Base-by-base conservation (phyloP, 1,140 invertebrate species). In the Diabrotica undecimpunctata region DNA sequence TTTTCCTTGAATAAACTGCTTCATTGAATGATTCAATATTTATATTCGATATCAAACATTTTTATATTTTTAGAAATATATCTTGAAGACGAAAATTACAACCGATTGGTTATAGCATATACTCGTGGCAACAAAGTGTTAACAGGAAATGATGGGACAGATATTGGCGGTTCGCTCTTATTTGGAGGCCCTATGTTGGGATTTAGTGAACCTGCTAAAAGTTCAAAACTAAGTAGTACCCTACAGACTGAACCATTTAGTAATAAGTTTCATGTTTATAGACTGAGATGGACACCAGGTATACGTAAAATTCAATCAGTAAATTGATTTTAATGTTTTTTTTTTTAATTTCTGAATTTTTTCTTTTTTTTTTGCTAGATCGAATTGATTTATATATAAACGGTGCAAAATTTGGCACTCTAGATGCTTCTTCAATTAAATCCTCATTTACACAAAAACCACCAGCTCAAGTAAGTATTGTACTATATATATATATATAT, bases 61-160 rank as follows among this genome's bases (percentile, higher is more conserved):
- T 2, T 5, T 14, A 39, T 41, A 11, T 64, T 67, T 70, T 54
- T 41, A 74, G 72, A 74, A 70, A 69, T 74, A 8, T 72, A 70
- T 53, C 50, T 74, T 12, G 68, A 74, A 67, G 65, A 70, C 53
- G 52, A 62, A 9, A 57, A 41, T 12, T 12, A 66, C n/a, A 66
- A 64, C 11, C 72, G 63, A 69, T 62, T 75, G 7, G 66, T 70
- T 65, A 72, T 75, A 12, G 70, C 70, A 4, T 76, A 72, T 65
- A 59, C 71, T 54, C 66, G 74, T 64, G 74, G 74, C 0, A 76
- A 76, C 55, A 54, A 66, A 54, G 11, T 68, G 36, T 62, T 74
- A 7, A 53, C 51, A 6, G 61, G 62, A 54, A 62, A 57, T 53
- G 62, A 66, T 61, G 57, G 61, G 11, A 55, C 63, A 41, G 70